Base-by-base conservation (phyloP, 2,888 invertebrate genomes). In the Heterodera filipjevi region DNA sequence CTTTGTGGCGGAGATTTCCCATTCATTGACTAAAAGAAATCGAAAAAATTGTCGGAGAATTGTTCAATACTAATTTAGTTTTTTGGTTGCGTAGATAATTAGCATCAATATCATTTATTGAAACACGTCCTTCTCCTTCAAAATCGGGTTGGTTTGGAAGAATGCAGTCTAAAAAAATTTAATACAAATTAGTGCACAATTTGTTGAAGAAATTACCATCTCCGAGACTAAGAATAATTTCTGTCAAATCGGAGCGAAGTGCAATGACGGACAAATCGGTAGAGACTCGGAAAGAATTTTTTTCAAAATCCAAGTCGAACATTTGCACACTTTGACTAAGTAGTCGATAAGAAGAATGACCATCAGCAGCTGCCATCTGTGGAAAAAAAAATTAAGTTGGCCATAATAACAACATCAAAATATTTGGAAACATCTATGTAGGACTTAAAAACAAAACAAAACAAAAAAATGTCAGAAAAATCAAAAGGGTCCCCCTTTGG, bases 251-350 rank as follows among this genome's bases (percentile, higher is more conserved):
- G 39, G 82, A 46, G 5, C 81, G 81, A 39, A 82, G 71, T 12
- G 86, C 84, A 16, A 86, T 72, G 12, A 87, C 66, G 0, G 83
- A 79, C 14, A 88, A 77, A 71, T 87, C 86, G 1, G 88, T 86
- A 64, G 77, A 83, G 12, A 89, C 85, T 39, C 68, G 68, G 16
- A 84, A 84, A 1, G 77, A 68, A 35, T 74, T 77, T 14, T 75
- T 44, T 19, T 46, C 70, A 35, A 85, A 77, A 44, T 82, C 46
- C 53, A 85, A 12, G 6, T 76, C 64, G 16, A 77, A 76, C 16
- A 85, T 79, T 14, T 71, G 72, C n/a, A 84, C 82, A 53, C 77
- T 76, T 77, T 83, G 81, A 44, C 77, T 76, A 32, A 82, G 66
- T 22, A 83, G 19, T 32, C 82, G 66, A 75, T 68, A 68, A 6